Conservation (phyloP, 1,140 invertebrate species). For the Monomorium pharaonis region DNA sequence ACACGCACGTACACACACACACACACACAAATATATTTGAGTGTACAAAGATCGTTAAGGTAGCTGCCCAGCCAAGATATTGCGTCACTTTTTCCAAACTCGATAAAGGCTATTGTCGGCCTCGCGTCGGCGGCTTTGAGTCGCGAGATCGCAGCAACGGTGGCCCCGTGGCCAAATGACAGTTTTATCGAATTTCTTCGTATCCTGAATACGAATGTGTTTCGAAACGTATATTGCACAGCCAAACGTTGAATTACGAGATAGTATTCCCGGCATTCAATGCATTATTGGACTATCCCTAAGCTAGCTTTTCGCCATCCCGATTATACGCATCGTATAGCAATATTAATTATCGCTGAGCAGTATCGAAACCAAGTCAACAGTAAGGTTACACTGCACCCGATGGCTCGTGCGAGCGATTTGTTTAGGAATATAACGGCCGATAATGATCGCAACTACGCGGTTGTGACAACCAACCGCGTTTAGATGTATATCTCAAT, state of each 20-base stretch:
- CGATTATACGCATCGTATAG: slow-evolving; percentile 40
- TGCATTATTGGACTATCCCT: slow-evolving; percentile 38
- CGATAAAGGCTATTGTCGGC: slow-evolving; percentile 59
- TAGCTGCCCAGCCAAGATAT: slow-evolving; percentile 25
- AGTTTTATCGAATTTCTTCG: slow-evolving; percentile 55
- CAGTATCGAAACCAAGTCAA: slow-evolving; percentile 45
- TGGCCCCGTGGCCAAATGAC: slow-evolving; percentile 51
- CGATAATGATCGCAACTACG: not conserved
- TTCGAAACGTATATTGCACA: not conserved
- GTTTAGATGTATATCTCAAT: not conserved
- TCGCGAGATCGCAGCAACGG: slow-evolving; percentile 1
- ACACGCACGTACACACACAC: not conserved
- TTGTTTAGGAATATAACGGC: slow-evolving; percentile 1
- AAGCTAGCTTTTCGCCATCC: slow-evolving; percentile 30
- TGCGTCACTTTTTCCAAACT: slow-evolving; percentile 55
- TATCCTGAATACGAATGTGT: not conserved
- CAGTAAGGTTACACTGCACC: slow-evolving; percentile 56
- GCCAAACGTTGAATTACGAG: slow-evolving; percentile 25
- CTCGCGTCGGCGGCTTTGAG: slow-evolving; percentile 39
- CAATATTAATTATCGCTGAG: slow-evolving; percentile 59
- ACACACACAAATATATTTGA: not conserved
- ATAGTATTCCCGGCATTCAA: not conserved
- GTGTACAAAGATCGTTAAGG: slow-evolving; percentile 34
- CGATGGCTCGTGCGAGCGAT: slow-evolving; percentile 4
- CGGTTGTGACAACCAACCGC: not conserved